Conservation (phyloP, 2,888 invertebrate species). For the Thymelicus acteon region DNA sequence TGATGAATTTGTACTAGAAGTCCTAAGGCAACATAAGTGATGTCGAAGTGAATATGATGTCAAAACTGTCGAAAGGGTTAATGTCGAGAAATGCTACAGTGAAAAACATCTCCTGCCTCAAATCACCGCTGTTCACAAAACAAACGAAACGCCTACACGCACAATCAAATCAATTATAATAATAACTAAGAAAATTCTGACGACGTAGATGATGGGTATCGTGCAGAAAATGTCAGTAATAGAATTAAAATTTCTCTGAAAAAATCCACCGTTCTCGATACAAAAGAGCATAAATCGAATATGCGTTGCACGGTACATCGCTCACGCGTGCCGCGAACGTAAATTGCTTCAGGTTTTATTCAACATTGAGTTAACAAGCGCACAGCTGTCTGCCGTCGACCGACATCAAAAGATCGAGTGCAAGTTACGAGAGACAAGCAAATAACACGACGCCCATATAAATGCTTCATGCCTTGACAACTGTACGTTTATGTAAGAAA, state of each 20-base stretch:
- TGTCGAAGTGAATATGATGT: too few species aligned
- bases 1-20: too few species aligned
- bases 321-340: conserved; percentile 67
- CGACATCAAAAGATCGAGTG: conserved; percentile 59
- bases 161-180: not conserved
- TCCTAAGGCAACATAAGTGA: too few species aligned
- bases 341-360: conserved; percentile 70
- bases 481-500: conserved; percentile 35
- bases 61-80: too few species aligned
- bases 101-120: too few species aligned
- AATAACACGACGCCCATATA: conserved; percentile 33
- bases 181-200: not conserved
- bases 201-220: not conserved
- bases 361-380: conserved; percentile 61
- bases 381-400: conserved; percentile 60
- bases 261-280: conserved; percentile 61
- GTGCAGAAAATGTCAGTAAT: not conserved
- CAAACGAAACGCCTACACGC: not conserved
- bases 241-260: conserved; percentile 54
- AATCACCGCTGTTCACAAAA: not conserved
- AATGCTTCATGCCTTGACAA: conserved; percentile 30
- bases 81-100: too few species aligned
- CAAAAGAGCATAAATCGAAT: conserved; percentile 57
- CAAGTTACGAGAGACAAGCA: conserved; percentile 57
- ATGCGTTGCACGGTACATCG: conserved; percentile 59